Conservation (phyloP, 1,140 invertebrate species). For the Campodea augens region DNA sequence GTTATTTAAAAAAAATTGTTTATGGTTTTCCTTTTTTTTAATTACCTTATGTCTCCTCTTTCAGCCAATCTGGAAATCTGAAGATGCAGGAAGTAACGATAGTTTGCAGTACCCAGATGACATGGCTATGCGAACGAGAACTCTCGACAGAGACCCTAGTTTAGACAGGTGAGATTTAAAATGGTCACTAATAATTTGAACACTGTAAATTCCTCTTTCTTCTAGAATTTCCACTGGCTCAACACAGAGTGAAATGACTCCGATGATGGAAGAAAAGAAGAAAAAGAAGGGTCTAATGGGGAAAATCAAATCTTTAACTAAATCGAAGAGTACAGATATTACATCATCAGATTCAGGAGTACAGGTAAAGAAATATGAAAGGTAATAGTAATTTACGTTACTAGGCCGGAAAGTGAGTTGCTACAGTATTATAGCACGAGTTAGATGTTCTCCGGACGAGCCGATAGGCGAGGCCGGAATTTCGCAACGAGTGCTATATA, state of each 20-base stretch:
- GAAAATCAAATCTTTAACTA: constrained; percentile 64
- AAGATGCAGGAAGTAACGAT: constrained; percentile 50
- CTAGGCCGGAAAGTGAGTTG: too few species aligned
- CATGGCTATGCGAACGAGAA: constrained; percentile 26
- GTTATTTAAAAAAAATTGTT: constrained; percentile 1
- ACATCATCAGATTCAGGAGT: constrained; percentile 15
- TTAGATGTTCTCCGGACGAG: too few species aligned
- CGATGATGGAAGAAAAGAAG: constrained; percentile 43
- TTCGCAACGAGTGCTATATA: constrained; percentile 13
- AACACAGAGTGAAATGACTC: constrained; percentile 58
- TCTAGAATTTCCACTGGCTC: constrained; percentile 53
- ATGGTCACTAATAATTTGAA: constrained; percentile 19
- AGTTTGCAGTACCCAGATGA: constrained; percentile 50
- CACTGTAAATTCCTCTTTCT: constrained; percentile 20
- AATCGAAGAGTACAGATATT: constrained; percentile 56
- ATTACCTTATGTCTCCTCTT: constrained; percentile 7
- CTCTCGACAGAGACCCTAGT: constrained; percentile 38
- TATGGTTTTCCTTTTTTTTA: not conserved
- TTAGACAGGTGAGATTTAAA: constrained; percentile 39
- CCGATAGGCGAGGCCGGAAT: constrained; percentile 18
- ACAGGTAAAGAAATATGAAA: too few species aligned
- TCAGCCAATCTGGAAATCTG: constrained; percentile 44
- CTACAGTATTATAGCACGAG: too few species aligned
- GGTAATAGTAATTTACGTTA: too few species aligned
- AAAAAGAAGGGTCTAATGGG: constrained; percentile 64